These are phyloP conservation scores for Cranoglanis bouderius DNA, from an alignment of 2,113 vertebrate genomes.

Conservation along the genomic window DNA sequence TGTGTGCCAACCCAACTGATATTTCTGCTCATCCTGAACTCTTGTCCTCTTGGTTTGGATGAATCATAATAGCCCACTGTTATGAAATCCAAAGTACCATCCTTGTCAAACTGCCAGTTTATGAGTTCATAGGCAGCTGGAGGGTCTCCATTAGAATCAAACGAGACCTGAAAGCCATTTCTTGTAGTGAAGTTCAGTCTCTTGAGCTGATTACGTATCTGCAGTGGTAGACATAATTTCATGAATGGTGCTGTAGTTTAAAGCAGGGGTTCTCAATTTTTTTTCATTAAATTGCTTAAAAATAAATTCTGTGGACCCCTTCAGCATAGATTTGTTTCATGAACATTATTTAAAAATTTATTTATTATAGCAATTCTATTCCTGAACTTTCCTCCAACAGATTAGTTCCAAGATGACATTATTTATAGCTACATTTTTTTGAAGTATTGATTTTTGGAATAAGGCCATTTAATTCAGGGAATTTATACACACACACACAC, in stretches of 20 bases:
- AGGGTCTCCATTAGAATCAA: conserved; percentile 70
- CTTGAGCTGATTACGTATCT: conserved; percentile 63
- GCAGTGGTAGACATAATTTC: not conserved
- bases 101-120: conserved; percentile 64
- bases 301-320: not conserved
- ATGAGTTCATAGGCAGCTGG: conserved; percentile 66
- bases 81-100: conserved; percentile 53
- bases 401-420: not conserved
- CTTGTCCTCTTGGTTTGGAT: conserved; percentile 56
- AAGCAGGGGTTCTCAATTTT: not conserved
- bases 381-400: not conserved
- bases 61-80: conserved; percentile 67
- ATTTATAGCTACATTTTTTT: not conserved
- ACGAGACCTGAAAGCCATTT: conserved; percentile 66
- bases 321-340: not conserved
- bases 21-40: conserved; percentile 58
- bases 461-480: not conserved
- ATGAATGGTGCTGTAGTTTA: not conserved
- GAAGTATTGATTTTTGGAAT: not conserved
- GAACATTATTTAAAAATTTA: not conserved
- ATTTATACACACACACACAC: not conserved
- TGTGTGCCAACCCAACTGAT: conserved; percentile 62
- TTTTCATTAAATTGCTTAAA: not conserved
- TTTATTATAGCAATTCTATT: not conserved
- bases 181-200: conserved; percentile 59